Conservation (phyloP, 2,113 vertebrate species). For the Stegastes partitus region DNA sequence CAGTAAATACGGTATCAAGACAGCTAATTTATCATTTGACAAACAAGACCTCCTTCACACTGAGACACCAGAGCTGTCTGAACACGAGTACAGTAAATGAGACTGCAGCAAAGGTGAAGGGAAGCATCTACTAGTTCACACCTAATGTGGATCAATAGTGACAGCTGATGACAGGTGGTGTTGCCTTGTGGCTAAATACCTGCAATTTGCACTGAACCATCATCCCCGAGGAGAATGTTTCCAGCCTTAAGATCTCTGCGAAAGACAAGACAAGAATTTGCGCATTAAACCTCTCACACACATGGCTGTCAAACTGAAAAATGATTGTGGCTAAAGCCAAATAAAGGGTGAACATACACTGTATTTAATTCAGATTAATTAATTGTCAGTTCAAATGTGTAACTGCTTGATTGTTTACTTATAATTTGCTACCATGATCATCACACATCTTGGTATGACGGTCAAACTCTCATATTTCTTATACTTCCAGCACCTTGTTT, state of each 20-base stretch:
- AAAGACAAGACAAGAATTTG: conserved; percentile 52
- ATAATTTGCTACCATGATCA: not conserved
- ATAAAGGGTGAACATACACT: not conserved
- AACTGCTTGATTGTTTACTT: too few relatives aligned
- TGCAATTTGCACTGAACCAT: conserved; percentile 96
- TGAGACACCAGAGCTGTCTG: not conserved
- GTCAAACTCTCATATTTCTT: not conserved
- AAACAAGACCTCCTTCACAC: not conserved
- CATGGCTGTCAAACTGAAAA: not conserved
- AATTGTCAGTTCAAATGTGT: too few relatives aligned
- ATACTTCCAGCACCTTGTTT: not conserved
- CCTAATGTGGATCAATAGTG: conserved; percentile 15
- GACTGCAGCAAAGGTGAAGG: conserved; percentile 2
- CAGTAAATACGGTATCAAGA: conserved; percentile 5
- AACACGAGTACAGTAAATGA: not conserved
- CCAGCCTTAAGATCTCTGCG: conserved; percentile 96
- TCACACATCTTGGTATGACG: not conserved
- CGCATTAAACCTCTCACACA: not conserved
- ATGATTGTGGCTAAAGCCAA: too few relatives aligned
- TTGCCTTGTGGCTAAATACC: conserved; percentile 73
- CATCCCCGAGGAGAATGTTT: conserved; percentile 96
- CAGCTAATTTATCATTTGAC: not conserved
- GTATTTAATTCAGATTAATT: not conserved
- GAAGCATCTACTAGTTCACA: conserved; percentile 8
- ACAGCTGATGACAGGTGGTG: conserved; percentile 9